phyloP scores from a whole-genome alignment of 2,797 vertebrate species.

The Sternotherus odoratus region DNA sequence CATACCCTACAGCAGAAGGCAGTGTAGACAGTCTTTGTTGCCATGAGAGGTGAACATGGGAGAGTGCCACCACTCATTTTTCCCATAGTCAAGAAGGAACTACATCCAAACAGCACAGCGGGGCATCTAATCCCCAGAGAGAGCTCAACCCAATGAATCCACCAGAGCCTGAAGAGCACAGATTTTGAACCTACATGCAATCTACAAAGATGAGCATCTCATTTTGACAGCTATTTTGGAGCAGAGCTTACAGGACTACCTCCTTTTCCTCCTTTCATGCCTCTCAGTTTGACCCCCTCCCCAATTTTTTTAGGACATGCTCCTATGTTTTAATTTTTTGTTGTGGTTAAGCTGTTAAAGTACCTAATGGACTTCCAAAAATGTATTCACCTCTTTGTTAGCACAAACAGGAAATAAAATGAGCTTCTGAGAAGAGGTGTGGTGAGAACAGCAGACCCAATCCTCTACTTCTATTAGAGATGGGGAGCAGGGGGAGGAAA shows the following conservation, averaged over 20 bases:
- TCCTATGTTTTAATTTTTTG: not conserved
- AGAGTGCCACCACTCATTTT: not conserved
- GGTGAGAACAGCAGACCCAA: not conserved
- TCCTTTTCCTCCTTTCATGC: not conserved
- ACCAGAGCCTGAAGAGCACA: not conserved
- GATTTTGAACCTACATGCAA: not conserved
- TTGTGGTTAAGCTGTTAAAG: not conserved
- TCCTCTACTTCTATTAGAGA: slow-evolving; percentile 13
- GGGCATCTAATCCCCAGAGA: not conserved
- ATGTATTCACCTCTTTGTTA: not conserved
- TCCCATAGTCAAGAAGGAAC: not conserved
- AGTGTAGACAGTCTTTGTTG: not conserved
- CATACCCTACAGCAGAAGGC: no score
- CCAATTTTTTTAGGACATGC: not conserved
- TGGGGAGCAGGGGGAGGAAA: slow-evolving; percentile 43
- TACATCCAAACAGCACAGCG: not conserved
- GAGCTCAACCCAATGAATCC: not conserved
- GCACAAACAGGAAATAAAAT: not conserved
- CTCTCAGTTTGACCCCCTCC: not conserved
- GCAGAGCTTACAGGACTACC: rapidly evolving
- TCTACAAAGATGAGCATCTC: not conserved
- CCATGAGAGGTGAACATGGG: not conserved
- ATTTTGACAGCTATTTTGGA: not conserved
- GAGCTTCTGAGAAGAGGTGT: slow-evolving; percentile 30
- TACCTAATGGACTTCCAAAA: not conserved